Conservation (phyloP, 2,113 vertebrate species). For the Marmota flaviventris region DNA sequence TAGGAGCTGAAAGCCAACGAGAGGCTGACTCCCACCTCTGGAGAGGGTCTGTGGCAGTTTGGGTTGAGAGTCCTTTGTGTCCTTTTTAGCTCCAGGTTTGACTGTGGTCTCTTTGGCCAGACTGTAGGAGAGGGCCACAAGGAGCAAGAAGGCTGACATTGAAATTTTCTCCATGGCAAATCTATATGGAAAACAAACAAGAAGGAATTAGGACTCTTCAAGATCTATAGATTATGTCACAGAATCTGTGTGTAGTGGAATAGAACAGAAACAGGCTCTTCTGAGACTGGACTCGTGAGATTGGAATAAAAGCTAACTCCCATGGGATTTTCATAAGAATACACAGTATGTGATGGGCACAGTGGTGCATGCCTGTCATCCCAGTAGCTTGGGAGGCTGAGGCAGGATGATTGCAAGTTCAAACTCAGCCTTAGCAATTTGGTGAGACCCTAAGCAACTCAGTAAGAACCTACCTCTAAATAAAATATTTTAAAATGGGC, state of each 20-base stretch:
- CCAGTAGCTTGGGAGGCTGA: too few species aligned
- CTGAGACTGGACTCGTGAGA: not conserved
- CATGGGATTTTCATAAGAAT: not conserved
- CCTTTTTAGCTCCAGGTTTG: conserved; percentile 87
- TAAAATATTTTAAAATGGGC: too few species aligned
- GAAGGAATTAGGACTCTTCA: not conserved
- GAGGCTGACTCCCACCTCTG: conserved; percentile 90
- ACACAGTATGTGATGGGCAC: not conserved
- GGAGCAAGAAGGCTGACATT: conserved; percentile 89
- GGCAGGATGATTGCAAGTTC: too few species aligned
- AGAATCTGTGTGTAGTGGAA: not conserved
- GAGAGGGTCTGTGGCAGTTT: conserved; percentile 95
- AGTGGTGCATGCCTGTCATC: too few species aligned
- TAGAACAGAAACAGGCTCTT: not conserved
- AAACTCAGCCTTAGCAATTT: too few species aligned
- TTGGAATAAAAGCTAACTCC: not conserved
- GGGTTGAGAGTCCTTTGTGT: conserved; percentile 79
- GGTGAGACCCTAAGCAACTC: too few species aligned
- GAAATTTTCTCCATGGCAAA: conserved; percentile 90
- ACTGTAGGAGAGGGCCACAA: conserved; percentile 88
- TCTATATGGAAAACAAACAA: conserved; percentile 62
- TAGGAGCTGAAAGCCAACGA: fast-evolving
- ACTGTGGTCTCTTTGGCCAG: conserved; percentile 88
- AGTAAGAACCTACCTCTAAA: too few species aligned
- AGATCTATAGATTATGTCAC: not conserved